Evolutionary conservation across 2,888 invertebrate species (phyloP), one percentile per base, ranked within the genome.

Genomic region (Parnassius glacialis): DNA sequence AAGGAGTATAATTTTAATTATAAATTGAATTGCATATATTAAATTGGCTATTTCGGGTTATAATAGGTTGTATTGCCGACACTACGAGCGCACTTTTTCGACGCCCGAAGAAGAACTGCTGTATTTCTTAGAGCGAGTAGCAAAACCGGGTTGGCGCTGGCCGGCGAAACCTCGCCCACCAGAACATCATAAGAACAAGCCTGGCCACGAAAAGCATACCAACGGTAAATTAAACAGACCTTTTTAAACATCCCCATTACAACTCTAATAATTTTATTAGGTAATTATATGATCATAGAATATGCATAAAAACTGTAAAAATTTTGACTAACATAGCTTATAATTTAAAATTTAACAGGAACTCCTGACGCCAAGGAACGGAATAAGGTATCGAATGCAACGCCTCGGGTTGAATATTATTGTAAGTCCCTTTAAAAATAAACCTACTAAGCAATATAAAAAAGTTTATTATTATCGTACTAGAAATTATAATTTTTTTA

Each of bases 121-220:
- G 16, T 95, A 96, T 84, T 97, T 97, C 84, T 82, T 97, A 76
- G 94, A 94, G 72, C 93, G 95, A 78, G 95, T 96, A 76, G 94
- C 94, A 64, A 93, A 93, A 76, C 95, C 96, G n/a, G 95, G 95
- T 61, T 97, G 97, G 96, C 95, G 95, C 72, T 97, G 97, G 97
- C 94, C 94, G 66, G 93, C 93, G 67, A 94, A 94, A 82, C 93
- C 94, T 65, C 93, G 93, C 52, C 93, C 93, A 25, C 92, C 94
- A 57, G 95, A 95, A 73, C 95, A 95, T 61, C 95, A 95, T 77
- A 94, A 90, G 70, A 90, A 89, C 65, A 91, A 91, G 61, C 78
- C 76, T 51, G 85, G 81, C 12, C 90, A 90, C 62, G 90, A 90
- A 54, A 78, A 81, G 56, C 90, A 90, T 54, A 84, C 81, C 60